phyloP scores from a whole-genome alignment of 2,113 vertebrate genomes.

The Cepphus grylle region DNA sequence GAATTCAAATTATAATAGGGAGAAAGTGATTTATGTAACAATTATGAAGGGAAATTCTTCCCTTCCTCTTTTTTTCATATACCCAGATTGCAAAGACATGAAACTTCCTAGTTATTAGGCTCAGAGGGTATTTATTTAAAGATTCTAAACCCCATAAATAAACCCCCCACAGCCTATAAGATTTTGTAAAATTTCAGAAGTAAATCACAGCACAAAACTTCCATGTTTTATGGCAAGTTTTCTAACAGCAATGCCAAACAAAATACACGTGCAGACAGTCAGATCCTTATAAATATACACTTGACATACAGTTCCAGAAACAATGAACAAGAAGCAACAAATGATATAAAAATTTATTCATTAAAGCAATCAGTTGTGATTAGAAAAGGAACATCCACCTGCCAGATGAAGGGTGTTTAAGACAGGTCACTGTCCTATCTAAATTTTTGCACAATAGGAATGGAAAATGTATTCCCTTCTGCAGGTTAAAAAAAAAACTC shows the following conservation, averaged over 20 bases:
- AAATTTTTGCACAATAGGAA: not conserved
- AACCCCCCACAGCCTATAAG: not conserved
- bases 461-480: not conserved
- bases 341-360: not conserved
- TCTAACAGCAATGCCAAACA: not conserved
- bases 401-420: not conserved
- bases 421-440: not conserved
- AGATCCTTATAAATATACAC: not conserved
- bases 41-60: not conserved
- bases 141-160: not conserved
- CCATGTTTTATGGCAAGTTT: not conserved
- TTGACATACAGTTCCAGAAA: not conserved
- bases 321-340: not conserved
- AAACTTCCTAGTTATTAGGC: not conserved
- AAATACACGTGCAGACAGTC: not conserved
- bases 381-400: not conserved
- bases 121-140: not conserved
- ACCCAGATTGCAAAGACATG: not conserved
- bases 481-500: not conserved
- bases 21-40: not conserved
- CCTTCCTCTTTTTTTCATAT: not conserved
- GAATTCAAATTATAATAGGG: not conserved
- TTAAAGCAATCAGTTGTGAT: not conserved
- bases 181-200: not conserved
- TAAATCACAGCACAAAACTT: not conserved